phyloP scores from a whole-genome alignment of 2,113 vertebrate genomes.

The Microtus pennsylvanicus region DNA sequence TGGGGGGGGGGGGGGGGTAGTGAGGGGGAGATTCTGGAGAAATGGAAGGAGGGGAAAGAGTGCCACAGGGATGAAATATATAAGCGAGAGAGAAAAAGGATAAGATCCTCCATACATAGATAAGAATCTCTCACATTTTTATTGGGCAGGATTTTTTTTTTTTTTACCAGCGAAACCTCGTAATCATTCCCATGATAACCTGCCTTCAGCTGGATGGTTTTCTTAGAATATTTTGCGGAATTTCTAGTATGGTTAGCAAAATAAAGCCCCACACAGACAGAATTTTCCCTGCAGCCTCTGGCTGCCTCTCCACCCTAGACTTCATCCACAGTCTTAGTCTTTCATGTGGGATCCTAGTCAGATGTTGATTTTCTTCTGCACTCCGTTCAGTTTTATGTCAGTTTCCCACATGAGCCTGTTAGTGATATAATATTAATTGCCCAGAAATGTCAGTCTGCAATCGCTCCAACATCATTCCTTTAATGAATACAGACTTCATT shows the following conservation, averaged over 20 bases:
- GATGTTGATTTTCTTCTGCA: conserved; percentile 45
- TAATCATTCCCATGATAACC: neutral
- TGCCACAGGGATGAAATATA: neutral
- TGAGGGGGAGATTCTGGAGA: rapidly evolving
- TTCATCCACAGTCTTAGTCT: conserved; percentile 17
- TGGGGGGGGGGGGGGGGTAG: neutral
- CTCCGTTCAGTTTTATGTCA: conserved; percentile 54
- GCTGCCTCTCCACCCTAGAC: neutral
- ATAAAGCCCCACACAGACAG: neutral
- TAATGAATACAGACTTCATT: conserved; percentile 72
- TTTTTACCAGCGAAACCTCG: conserved; percentile 19
- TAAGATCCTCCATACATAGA: neutral
- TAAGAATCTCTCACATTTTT: conserved; percentile 49
- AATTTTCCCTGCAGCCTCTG: neutral
- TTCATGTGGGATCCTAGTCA: conserved; percentile 50
- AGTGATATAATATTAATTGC: conserved; percentile 69
- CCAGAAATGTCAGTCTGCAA: conserved; percentile 49
- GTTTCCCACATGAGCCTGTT: conserved; percentile 48
- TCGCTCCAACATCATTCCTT: conserved; percentile 55
- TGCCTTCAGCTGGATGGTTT: neutral
- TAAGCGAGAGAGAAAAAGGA: neutral
- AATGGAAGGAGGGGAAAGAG: neutral
- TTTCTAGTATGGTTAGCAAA: conserved; percentile 51
- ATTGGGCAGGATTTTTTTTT: conserved; percentile 22
- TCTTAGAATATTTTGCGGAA: neutral